Percentiles rank a stretch among this genome's conserved stretches.
Evolutionary conservation across 2,888 invertebrate species (phyloP).

Genomic region (Epinotia demarniana): DNA sequence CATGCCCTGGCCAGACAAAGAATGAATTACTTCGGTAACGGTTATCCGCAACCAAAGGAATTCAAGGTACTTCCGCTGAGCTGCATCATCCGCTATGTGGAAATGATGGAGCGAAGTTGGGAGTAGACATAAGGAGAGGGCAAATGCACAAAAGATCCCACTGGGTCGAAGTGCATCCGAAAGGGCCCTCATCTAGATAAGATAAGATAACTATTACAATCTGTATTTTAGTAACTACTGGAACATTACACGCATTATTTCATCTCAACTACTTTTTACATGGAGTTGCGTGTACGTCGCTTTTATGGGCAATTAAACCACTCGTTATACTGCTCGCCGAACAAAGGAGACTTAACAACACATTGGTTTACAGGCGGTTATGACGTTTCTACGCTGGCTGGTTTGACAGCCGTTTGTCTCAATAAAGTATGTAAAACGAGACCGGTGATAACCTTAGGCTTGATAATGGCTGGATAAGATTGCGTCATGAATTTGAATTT

Average conservation of each 20-base stretch:
- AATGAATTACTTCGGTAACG: too few relatives aligned
- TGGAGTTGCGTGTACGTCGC: constrained; percentile 24
- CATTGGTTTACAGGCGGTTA: constrained; percentile 67
- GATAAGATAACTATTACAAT: too few relatives aligned
- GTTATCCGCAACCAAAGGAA: too few relatives aligned
- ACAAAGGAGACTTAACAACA: not conserved
- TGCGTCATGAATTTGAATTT: constrained; percentile 45
- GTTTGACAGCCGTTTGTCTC: constrained; percentile 66
- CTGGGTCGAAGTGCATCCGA: too few relatives aligned
- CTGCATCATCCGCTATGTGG: too few relatives aligned
- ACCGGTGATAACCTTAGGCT: constrained; percentile 53
- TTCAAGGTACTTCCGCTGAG: too few relatives aligned
- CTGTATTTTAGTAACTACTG: not conserved
- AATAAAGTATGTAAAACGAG: constrained; percentile 68
- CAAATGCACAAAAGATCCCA: too few relatives aligned
- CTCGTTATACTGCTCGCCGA: not conserved
- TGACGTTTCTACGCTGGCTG: constrained; percentile 60
- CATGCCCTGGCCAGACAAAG: too few relatives aligned
- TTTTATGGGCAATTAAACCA: constrained; percentile 30
- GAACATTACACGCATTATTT: constrained; percentile 28
- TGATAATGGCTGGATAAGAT: constrained; percentile 55
- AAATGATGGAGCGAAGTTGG: too few relatives aligned
- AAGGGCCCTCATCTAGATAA: too few relatives aligned
- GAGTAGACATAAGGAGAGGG: too few relatives aligned
- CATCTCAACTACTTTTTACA: constrained; percentile 21